Base-by-base conservation (phyloP, 2,888 invertebrate species). In the Drosophila ustulata region DNA sequence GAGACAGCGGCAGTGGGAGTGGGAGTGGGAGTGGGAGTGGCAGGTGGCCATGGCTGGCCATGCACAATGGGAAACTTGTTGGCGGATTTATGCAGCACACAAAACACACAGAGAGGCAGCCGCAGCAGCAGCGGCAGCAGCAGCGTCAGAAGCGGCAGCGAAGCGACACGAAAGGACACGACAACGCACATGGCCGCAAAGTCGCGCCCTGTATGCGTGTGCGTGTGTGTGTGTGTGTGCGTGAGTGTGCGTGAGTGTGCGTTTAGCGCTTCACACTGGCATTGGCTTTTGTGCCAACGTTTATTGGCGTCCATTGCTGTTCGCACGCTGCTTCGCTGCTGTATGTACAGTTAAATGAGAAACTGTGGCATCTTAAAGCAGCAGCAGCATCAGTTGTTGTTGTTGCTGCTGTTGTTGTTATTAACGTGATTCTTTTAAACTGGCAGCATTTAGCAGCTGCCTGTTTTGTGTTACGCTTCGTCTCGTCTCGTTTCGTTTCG, bases 31-130 rank as follows among this genome's bases (percentile, higher is more conserved):
- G 67, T 53, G 72, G 61, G 71, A 39, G 66, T 47, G 71, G 25
- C 50, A 56, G 69, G 61, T 50, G 78, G 59, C 63, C 63, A 50
- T 50, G 73, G 59, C 63, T 52, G 61, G 71, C 59, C 84, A 75
- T 80, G 88, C 85, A 86, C 85, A 86, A 86, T 89, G 89, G 89
- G 88, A 89, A 89, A 86, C 85, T 86, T 86, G 85, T 86, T 86
- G 85, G 89, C 75, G 82, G 85, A 89, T 82, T 89, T 87, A 80
- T 89, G 84, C 87, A 85, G 78, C 74, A 69, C 73, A 68, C 69
- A 9, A 63, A 71, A 72, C 55, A 72, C 55, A 74, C 58, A 46
- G 34, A 9, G 34, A 34, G 11, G 11, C 37, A 32, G 37, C 53
- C 58, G 56, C 52, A 46, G 55, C 57, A 66, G 59, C 66, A 30